These are phyloP conservation scores for Neoascia interrupta DNA, from an alignment of 2,888 invertebrate species.

Conservation along the genomic window DNA sequence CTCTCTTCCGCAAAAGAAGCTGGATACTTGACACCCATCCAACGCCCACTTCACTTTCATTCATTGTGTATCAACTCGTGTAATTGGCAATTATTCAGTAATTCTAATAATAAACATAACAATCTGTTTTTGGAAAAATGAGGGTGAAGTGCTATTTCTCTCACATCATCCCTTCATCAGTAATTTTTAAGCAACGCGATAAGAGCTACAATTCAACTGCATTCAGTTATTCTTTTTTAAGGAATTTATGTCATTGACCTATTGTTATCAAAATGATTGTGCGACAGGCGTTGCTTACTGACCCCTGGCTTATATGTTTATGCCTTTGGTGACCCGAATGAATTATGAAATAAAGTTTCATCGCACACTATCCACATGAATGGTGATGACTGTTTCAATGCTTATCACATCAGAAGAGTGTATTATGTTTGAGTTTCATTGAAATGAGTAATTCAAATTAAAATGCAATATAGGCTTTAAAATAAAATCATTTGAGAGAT, in stretches of 20 bases:
- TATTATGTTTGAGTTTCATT: background rate
- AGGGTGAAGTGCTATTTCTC: constrained; percentile 7
- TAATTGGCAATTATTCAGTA: constrained; percentile 33
- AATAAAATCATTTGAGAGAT: no score
- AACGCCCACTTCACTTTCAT: no score
- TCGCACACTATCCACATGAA: constrained; percentile 22
- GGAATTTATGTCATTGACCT: constrained; percentile 2
- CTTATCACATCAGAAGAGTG: constrained; percentile 27
- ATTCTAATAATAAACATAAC: constrained; percentile 18
- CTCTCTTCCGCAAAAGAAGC: no score
- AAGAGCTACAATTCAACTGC: constrained; percentile 31
- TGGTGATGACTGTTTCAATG: background rate
- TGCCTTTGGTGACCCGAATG: constrained; percentile 47
- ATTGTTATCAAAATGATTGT: constrained; percentile 34
- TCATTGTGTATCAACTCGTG: constrained; percentile 11
- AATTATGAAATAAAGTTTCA: constrained; percentile 46
- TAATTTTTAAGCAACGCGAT: constrained; percentile 8
- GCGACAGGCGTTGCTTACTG: no score
- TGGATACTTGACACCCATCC: no score
- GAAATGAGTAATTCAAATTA: constrained; percentile 3
- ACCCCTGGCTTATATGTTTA: constrained; percentile 15
- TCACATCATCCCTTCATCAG: constrained; percentile 5
- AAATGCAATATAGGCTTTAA: background rate
- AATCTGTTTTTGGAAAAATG: constrained; percentile 15
- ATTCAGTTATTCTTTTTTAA: no score